Evolutionary conservation across 2,797 vertebrate species (phyloP), one percentile per base, ranked within the genome.

Genomic region (Adrianichthys oophorus): DNA sequence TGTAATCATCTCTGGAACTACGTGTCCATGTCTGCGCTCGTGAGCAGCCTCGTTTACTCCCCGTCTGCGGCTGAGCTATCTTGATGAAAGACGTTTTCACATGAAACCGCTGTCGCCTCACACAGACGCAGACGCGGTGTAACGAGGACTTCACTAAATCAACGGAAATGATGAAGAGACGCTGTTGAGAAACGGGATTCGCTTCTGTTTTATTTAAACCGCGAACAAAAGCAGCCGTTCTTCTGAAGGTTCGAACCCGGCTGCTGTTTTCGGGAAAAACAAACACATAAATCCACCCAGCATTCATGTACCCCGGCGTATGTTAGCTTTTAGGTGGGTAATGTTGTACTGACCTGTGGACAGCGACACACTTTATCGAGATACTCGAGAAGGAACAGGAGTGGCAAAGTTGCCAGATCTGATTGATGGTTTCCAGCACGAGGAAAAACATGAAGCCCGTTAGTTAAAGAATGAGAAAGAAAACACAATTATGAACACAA

Each of bases 311-410:
- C 17, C 26, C 1, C 1, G 14, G 7, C 4, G 7, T 48, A 21
- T 10, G 8, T 10, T 7, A 2, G 42, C 37, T 64, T 50, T 37
- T 17, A 56, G 12, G 44, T 5, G 23, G 26, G 1, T 41, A 29
- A 43, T 32, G 23, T 47, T 44, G 49, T 43, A 90, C 85, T 69
- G 57, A 89, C 90, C 90, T 85, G 81, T 70, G 41, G 41, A 65
- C 66, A 43, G 67, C 70, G 4, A 68, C 60, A 56, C 50, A 65
- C 63, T 69, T 53, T 1, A 56, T 58, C 40, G 56, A 56, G 57
- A 48, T 32, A 72, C 52, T 70, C 49, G 14, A 83, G 64, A 52
- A 56, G 57, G 53, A 72, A 48, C 50, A 32, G 50, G 46, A 46
- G 17, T 21, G 8, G 48, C 26, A 15, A 56, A 13, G 32, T 37